These are phyloP conservation scores for Hybognathus amarus DNA, from an alignment of 2,797 vertebrate species.

Conservation along the genomic window DNA sequence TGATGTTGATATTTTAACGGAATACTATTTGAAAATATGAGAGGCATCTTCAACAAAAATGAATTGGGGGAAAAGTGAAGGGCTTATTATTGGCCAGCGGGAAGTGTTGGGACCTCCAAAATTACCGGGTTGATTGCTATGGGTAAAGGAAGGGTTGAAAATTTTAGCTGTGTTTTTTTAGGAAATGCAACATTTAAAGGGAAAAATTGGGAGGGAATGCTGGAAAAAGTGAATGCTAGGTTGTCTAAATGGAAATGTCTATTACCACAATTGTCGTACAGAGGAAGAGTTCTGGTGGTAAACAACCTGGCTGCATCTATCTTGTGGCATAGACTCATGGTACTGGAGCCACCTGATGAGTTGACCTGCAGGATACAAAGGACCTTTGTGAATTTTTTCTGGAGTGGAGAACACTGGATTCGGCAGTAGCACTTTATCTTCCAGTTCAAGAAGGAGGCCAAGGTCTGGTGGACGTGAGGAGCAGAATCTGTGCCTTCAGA, in stretches of 20 bases:
- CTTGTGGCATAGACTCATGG: no score
- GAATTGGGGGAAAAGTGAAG: background rate
- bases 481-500: background rate
- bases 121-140: background rate
- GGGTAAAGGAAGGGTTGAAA: background rate
- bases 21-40: background rate
- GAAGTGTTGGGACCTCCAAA: background rate
- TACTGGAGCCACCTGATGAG: no score
- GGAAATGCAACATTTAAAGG: background rate
- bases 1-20: no score
- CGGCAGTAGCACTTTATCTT: no score
- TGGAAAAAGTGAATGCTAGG: background rate
- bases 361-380: no score
- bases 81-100: background rate
- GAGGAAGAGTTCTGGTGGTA: background rate
- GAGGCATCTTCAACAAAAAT: background rate
- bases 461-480: background rate
- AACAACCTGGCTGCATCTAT: no score
- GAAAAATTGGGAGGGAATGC: background rate
- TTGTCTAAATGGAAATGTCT: background rate
- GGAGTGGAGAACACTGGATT: fast-evolving
- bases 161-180: background rate
- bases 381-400: no score
- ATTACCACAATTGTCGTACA: background rate
- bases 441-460: no score